Conservation (phyloP, 2,113 vertebrate genomes). For the Phrynosoma platyrhinos region DNA sequence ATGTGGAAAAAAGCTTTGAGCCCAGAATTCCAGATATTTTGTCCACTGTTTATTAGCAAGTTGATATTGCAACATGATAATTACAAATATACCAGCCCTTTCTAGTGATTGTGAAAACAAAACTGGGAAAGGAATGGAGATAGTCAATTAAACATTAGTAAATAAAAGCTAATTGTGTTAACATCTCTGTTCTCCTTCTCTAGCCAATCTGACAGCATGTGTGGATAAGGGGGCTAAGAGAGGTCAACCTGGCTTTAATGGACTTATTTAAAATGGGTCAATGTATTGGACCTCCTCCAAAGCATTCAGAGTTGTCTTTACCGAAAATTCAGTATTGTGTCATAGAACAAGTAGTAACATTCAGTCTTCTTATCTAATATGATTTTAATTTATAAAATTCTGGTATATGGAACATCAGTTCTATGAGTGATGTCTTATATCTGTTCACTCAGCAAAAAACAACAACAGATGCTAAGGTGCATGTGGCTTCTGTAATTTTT, state of each 20-base stretch:
- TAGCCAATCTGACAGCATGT: not conserved
- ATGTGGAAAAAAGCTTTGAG: too few species aligned
- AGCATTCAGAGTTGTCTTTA: conserved; percentile 28
- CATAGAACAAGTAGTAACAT: not conserved
- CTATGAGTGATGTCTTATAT: too few species aligned
- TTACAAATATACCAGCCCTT: conserved; percentile 7
- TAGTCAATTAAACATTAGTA: conserved; percentile 31
- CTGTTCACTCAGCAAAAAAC: too few species aligned
- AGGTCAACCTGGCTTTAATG: conserved; percentile 46
- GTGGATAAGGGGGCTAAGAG: not conserved
- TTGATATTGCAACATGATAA: not conserved
- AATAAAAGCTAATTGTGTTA: conserved; percentile 39
- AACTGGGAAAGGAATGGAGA: conserved; percentile 18
- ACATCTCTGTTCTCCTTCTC: not conserved
- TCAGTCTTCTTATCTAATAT: not conserved
- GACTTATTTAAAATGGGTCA: conserved; percentile 36
- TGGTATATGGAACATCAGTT: too few species aligned
- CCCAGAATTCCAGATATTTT: not conserved
- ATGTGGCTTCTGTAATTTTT: too few species aligned
- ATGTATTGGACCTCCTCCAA: conserved; percentile 47
- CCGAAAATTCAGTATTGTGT: conserved; percentile 34
- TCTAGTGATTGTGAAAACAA: not conserved
- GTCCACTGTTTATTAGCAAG: not conserved
- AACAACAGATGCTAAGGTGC: too few species aligned
- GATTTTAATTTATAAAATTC: not conserved